phyloP scores from a whole-genome alignment of 1,140 invertebrate species.

The Gryllus bimaculatus region DNA sequence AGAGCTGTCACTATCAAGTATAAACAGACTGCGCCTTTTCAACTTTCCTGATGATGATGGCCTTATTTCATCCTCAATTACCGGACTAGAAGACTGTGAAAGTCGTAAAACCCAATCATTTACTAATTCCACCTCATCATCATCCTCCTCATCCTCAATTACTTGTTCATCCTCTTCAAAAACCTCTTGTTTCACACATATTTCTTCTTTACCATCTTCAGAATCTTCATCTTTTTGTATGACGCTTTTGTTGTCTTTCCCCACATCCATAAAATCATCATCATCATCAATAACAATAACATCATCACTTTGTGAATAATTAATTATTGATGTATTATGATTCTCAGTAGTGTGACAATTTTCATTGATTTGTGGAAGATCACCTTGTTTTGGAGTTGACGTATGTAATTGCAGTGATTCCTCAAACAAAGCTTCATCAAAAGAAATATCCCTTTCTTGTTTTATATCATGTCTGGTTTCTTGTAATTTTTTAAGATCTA shows the following conservation, averaged over 20 bases:
- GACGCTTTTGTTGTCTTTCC: neutral
- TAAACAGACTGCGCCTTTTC: too few species aligned
- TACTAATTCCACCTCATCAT: neutral
- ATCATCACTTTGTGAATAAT: neutral
- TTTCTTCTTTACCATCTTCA: neutral
- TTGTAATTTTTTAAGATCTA: too few species aligned
- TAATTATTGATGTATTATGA: neutral
- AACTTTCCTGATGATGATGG: too few species aligned
- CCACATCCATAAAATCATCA: neutral
- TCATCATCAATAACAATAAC: neutral
- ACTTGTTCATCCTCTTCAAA: neutral
- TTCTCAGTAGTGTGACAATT: too few species aligned
- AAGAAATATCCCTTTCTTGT: too few species aligned
- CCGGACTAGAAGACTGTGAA: neutral
- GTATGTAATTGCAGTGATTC: too few species aligned
- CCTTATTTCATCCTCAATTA: too few species aligned
- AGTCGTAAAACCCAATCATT: neutral
- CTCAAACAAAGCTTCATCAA: too few species aligned
- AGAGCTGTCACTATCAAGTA: too few species aligned
- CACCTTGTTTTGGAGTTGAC: too few species aligned
- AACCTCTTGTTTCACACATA: neutral
- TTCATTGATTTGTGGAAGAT: too few species aligned
- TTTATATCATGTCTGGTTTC: too few species aligned
- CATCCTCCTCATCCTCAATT: neutral
- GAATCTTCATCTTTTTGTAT: neutral